Percentiles rank a stretch among this genome's conserved stretches.
Evolutionary conservation across 2,888 invertebrate genomes (phyloP).

Genomic region (Gandaritis pyraliata): DNA sequence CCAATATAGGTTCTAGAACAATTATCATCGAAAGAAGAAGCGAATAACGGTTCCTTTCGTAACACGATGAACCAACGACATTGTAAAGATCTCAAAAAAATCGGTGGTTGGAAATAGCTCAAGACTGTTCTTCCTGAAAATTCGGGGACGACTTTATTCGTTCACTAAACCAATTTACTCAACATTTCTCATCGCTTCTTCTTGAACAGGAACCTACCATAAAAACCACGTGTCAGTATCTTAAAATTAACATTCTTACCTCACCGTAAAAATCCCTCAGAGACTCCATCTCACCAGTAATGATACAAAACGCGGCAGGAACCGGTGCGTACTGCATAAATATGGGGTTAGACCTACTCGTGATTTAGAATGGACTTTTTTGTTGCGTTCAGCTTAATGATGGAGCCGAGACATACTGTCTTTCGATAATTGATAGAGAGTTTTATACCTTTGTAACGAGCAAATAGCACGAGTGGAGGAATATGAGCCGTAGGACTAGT

Average conservation of each 20-base stretch:
- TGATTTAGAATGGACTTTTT: conserved; percentile 22
- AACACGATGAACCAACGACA: no score
- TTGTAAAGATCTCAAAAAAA: no score
- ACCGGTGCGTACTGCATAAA: conserved; percentile 7
- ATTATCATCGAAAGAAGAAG: no score
- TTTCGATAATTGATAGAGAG: conserved; percentile 13
- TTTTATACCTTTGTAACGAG: conserved; percentile 1
- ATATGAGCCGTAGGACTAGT: background rate
- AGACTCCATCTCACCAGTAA: background rate
- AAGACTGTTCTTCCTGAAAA: no score
- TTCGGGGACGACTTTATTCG: no score
- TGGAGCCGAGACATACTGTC: conserved; percentile 18
- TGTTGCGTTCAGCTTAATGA: conserved; percentile 22
- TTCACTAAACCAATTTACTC: no score
- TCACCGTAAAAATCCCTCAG: background rate
- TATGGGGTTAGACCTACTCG: conserved; percentile 15
- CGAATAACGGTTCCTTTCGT: no score
- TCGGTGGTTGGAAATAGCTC: no score
- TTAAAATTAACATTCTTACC: background rate
- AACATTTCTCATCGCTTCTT: no score
- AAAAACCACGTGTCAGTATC: background rate
- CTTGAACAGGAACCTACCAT: no score
- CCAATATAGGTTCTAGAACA: no score
- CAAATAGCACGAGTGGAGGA: background rate
- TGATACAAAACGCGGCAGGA: background rate